Evolutionary conservation across 2,888 invertebrate genomes (phyloP).

Genomic region (Carterocephalus palaemon): DNA sequence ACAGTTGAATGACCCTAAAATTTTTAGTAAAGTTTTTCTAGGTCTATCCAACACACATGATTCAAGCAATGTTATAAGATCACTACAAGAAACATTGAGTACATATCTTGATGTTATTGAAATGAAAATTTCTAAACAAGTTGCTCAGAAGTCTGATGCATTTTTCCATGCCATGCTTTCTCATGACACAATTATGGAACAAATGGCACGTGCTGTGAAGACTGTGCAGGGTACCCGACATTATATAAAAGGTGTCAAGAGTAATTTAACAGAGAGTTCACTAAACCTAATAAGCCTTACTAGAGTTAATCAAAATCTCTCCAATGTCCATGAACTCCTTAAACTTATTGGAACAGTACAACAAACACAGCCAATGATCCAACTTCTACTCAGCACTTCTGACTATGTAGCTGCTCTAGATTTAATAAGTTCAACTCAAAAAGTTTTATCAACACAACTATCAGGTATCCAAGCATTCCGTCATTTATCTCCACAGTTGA

Average conservation of each 20-base stretch:
- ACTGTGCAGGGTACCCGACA: conserved; percentile 86
- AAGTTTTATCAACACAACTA: conserved; percentile 92
- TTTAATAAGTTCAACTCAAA: conserved; percentile 97
- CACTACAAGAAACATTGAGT: conserved; percentile 93
- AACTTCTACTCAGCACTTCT: conserved; percentile 93
- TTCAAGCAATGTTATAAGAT: conserved; percentile 81
- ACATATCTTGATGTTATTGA: conserved; percentile 97
- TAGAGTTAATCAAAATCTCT: conserved; percentile 81
- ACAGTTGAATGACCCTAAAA: conserved; percentile 87
- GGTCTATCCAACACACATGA: conserved; percentile 77
- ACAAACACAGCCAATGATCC: conserved; percentile 98
- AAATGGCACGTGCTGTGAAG: conserved; percentile 89
- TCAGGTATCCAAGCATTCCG: conserved; percentile 96
- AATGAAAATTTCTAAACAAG: conserved; percentile 94
- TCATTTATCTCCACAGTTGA: conserved; percentile 95
- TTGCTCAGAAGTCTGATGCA: conserved; percentile 96
- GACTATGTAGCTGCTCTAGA: conserved; percentile 99
- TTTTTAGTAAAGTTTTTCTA: conserved; percentile 92
- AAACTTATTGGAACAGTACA: conserved; percentile 96
- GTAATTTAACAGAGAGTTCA: conserved; percentile 87
- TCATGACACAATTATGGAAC: conserved; percentile 97
- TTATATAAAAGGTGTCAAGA: conserved; percentile 88
- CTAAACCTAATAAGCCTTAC: conserved; percentile 86
- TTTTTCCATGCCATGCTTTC: conserved; percentile 99
- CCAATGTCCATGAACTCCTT: conserved; percentile 84